phyloP scores from a whole-genome alignment of 2,888 invertebrate species.

The Sipha maydis region DNA sequence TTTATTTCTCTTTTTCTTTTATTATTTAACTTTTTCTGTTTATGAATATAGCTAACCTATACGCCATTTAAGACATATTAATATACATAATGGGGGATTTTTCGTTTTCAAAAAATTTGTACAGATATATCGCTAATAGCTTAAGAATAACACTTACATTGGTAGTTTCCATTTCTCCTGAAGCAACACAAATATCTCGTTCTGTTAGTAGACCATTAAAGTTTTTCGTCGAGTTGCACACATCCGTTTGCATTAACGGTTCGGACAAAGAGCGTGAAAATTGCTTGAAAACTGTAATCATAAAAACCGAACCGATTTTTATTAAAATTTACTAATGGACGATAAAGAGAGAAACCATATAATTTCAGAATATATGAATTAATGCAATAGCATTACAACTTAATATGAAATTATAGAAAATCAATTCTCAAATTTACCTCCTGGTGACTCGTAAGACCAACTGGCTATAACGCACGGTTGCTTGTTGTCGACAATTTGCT shows the following conservation, averaged over 20 bases:
- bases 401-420: too few species aligned
- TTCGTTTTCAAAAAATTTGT: neutral
- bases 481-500: constrained; percentile 68
- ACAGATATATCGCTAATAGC: neutral
- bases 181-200: constrained; percentile 72
- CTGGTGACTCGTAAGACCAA: constrained; percentile 71
- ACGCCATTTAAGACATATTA: neutral
- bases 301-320: neutral
- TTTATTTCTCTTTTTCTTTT: neutral
- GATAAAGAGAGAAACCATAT: too few species aligned
- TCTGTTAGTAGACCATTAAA: constrained; percentile 72
- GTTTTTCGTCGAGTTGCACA: constrained; percentile 74
- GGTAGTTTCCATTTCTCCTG: constrained; percentile 45
- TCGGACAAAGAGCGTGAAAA: constrained; percentile 68
- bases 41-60: neutral
- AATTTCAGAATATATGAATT: too few species aligned
- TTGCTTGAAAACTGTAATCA: constrained; percentile 52
- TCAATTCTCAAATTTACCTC: constrained; percentile 67
- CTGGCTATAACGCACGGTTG: constrained; percentile 73
- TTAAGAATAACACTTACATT: constrained; percentile 28
- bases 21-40: neutral
- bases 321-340: neutral
- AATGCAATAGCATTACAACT: too few species aligned
- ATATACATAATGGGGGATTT: neutral
- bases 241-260: constrained; percentile 70